These are phyloP conservation scores for Dinomys branickii DNA, from an alignment of 2,113 vertebrate genomes.

Conservation along the genomic window DNA sequence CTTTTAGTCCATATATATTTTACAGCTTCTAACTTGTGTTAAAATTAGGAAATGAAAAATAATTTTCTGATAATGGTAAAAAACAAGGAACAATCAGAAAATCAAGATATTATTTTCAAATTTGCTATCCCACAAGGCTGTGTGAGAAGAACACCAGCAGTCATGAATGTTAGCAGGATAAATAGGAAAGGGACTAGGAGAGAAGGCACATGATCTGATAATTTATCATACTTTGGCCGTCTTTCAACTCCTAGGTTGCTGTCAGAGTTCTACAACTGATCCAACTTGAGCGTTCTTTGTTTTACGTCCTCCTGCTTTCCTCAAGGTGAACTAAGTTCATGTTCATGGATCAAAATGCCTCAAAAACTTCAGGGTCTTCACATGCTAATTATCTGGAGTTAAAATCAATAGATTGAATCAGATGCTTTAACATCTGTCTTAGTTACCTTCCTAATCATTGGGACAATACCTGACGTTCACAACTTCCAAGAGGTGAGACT, in stretches of 20 bases:
- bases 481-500: neutral
- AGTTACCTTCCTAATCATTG: neutral
- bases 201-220: neutral
- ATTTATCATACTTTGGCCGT: neutral
- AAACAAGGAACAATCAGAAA: conserved; percentile 5
- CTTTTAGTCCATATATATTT: conserved; percentile 64
- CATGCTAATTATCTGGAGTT: neutral
- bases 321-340: neutral
- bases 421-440: neutral
- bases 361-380: neutral
- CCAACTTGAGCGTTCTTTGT: neutral
- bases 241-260: neutral
- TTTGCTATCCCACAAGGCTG: neutral
- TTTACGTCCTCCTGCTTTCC: neutral
- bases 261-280: neutral
- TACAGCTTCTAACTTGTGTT: conserved; percentile 12
- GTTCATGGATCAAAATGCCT: neutral
- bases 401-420: neutral
- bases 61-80: conserved; percentile 41
- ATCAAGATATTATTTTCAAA: neutral
- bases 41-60: conserved; percentile 60
- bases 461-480: neutral
- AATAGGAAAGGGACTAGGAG: neutral
- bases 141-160: neutral
- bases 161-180: neutral